These are phyloP conservation scores for Sceloporus undulatus DNA, from an alignment of 2,113 vertebrate genomes.

Conservation along the genomic window DNA sequence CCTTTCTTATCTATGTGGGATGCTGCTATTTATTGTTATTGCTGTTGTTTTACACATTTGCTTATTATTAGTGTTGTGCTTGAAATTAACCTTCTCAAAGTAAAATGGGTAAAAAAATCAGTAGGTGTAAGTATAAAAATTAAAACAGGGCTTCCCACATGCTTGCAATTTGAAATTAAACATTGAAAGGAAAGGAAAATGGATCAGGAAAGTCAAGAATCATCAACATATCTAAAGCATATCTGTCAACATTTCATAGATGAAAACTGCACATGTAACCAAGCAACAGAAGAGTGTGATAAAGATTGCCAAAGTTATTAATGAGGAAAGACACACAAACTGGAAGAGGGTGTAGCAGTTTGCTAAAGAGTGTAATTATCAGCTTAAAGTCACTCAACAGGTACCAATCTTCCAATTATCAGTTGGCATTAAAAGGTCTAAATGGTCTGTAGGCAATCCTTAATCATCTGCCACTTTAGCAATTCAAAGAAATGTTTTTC, in stretches of 20 bases:
- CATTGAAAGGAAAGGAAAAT: not conserved
- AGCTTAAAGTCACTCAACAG: not conserved
- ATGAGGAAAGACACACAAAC: too few relatives aligned
- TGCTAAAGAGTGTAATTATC: not conserved
- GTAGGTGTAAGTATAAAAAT: not conserved
- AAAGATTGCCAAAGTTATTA: too few relatives aligned
- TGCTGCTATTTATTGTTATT: too few relatives aligned
- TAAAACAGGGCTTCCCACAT: not conserved
- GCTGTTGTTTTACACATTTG: too few relatives aligned
- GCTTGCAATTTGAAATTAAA: not conserved
- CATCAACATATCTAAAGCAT: not conserved
- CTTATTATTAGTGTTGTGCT: not conserved
- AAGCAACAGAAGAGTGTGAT: too few relatives aligned
- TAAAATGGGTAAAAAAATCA: not conserved
- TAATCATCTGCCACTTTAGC: not conserved
- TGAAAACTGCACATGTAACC: too few relatives aligned
- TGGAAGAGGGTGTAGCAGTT: not conserved
- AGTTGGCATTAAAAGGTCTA: not conserved
- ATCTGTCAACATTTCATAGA: too few relatives aligned
- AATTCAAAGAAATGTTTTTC: too few relatives aligned
- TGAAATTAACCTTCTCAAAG: too few relatives aligned
- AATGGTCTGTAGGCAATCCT: not conserved
- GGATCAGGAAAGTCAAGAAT: not conserved
- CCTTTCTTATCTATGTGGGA: too few relatives aligned
- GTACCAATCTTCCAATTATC: not conserved